Evolutionary conservation across 2,888 invertebrate species (phyloP).

Genomic region (Pterostichus niger): DNA sequence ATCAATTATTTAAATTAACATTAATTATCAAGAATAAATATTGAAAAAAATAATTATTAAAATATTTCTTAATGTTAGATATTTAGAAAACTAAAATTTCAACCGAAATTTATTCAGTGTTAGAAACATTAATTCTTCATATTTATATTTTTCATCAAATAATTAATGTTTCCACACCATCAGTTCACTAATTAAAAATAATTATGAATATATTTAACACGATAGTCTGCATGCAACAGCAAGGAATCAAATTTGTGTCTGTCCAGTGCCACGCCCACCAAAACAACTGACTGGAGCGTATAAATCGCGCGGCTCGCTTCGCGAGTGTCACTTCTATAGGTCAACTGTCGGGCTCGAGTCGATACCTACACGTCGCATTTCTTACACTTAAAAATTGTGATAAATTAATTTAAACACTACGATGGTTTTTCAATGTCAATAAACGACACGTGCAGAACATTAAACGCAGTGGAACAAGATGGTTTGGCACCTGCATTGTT

Average conservation of each 20-base stretch:
- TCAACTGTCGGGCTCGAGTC: slow-evolving; percentile 35
- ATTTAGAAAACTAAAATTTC: too few relatives aligned
- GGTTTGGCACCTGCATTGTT: slow-evolving; percentile 18
- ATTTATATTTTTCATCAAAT: background rate
- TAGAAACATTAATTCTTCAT: background rate
- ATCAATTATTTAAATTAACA: too few relatives aligned
- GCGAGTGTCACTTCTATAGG: slow-evolving; percentile 48
- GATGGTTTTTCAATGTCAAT: slow-evolving; percentile 50
- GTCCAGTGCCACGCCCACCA: slow-evolving; percentile 54
- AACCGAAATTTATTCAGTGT: too few relatives aligned
- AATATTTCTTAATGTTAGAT: too few relatives aligned
- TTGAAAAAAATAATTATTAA: too few relatives aligned
- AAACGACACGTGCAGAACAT: slow-evolving; percentile 26
- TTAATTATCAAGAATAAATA: too few relatives aligned
- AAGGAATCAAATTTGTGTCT: slow-evolving; percentile 34
- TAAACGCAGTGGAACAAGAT: background rate
- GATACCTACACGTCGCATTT: slow-evolving; percentile 61
- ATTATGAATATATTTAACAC: slow-evolving; percentile 10
- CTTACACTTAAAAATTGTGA: slow-evolving; percentile 54
- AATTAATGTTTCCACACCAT: slow-evolving; percentile 38
- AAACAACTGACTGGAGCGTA: slow-evolving; percentile 43
- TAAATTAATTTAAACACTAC: slow-evolving; percentile 59
- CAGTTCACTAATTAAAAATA: slow-evolving; percentile 20
- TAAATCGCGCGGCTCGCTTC: slow-evolving; percentile 35
- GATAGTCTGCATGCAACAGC: background rate